Evolutionary conservation across 1,140 invertebrate species (phyloP), one percentile per base, ranked within the genome.

Genomic region (Ceratoteleas bidentatus): DNA sequence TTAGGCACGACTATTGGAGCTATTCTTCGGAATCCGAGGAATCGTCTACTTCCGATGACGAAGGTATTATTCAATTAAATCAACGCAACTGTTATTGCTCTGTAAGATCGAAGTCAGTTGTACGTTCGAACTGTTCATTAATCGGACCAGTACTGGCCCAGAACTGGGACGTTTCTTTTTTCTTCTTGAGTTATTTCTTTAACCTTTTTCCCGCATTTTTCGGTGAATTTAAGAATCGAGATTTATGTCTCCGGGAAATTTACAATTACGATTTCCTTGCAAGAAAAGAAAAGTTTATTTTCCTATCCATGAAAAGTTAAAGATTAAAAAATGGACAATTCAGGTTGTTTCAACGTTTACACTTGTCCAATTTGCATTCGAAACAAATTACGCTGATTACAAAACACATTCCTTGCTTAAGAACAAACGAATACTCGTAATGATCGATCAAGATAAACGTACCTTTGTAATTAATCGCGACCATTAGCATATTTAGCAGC

Each of bases 41-140:
- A 81, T 90, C 90, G 73, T 91, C 90, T 58, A 89, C 89, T 80
- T 91, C 90, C 74, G 89, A 89, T 83, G 90, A 91, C 84, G 90
- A 91, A 91, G 90, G 90, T 91, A 90, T 66, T 73, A 58, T 60
- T 53, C 56, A 38, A 61, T 64, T 54, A 80, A 54, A 69, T 65
- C 34, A 69, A 47, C 9, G 24, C 64, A 56, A 69, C n/a, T 47
- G 47, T 66, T 65, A 49, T 45, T 49, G 14, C 4, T 57, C 52
- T 10, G n/a, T 54, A 38, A 65, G 52, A 62, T 8, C 32, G 8
- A 40, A 5, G 15, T 13, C 33, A 57, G 36, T 54, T 54, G 34
- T 36, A 36, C 34, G 9, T 36, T 36, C 9, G 34, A 36, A 36
- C 9, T 9, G 34, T 36, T 36, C 34, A 9, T 36, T 36, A 36